Conservation (phyloP, 1,140 invertebrate genomes). For the Drosophila tani region DNA sequence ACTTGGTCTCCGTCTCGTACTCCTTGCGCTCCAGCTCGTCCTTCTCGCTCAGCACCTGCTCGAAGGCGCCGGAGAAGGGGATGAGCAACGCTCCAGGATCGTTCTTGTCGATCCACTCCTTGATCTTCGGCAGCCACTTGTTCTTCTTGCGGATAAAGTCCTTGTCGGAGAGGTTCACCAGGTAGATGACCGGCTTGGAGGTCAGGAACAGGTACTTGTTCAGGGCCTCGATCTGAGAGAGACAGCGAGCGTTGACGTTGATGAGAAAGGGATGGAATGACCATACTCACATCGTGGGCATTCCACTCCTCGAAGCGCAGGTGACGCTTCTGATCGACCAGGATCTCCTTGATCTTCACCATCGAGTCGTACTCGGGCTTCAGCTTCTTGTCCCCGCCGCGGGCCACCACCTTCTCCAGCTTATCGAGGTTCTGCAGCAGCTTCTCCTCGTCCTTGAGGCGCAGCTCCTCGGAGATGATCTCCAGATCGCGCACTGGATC, state of each 20-base stretch:
- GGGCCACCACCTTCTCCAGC: slow-evolving; percentile 93
- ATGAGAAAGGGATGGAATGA: background rate
- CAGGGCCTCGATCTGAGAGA: slow-evolving; percentile 95
- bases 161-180: slow-evolving; percentile 98
- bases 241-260: background rate
- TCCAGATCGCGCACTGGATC: slow-evolving; percentile 98
- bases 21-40: slow-evolving; percentile 89
- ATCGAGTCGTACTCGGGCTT: slow-evolving; percentile 98
- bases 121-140: slow-evolving; percentile 99
- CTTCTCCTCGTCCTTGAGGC: slow-evolving; percentile 97
- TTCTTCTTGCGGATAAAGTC: slow-evolving; percentile 99
- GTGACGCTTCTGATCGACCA: slow-evolving; percentile 96
- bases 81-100: slow-evolving; percentile 97
- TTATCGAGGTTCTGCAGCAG: slow-evolving; percentile 93
- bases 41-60: slow-evolving; percentile 95
- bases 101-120: slow-evolving; percentile 99
- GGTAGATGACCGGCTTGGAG: slow-evolving; percentile 99
- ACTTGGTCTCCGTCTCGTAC: slow-evolving; percentile 80
- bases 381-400: slow-evolving; percentile 97
- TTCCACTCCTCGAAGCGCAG: slow-evolving; percentile 97
- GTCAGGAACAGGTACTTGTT: slow-evolving; percentile 99
- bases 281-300: slow-evolving; percentile 93
- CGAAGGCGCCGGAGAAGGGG: slow-evolving; percentile 97
- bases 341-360: slow-evolving; percentile 93
- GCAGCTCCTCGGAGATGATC: slow-evolving; percentile 97